Base-by-base conservation (phyloP, 2,888 invertebrate genomes). In the Drosophila subsilvestris region DNA sequence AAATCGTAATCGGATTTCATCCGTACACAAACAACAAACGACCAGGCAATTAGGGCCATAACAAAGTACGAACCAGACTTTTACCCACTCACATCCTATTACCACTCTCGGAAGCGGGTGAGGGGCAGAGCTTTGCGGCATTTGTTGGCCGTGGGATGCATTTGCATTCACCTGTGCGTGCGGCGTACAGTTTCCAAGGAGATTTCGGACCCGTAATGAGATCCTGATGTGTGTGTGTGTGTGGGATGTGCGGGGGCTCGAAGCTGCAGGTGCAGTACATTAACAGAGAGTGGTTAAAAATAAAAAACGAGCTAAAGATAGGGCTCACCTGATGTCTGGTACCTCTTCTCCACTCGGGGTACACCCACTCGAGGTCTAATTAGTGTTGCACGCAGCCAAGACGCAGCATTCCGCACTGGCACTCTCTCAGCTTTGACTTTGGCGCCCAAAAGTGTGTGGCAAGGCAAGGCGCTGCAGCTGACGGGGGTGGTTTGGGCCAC, bases 381-480 rank as follows among this genome's bases (percentile, higher is more conserved):
- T 60, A 37, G n/a, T 37, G 37, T 14, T 37, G 37, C 37, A 37
- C 7, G 37, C 14, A n/a, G 50, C 49, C 25, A 32, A 45, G 50
- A 17, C 43, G 60, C 32, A n/a, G 32, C 32, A 63, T 47, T 65
- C 61, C 32, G 47, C n/a, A 9, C 54, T 49, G 22, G 54, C 66
- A 53, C 63, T 42, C 18, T 47, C 22, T 37, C 50, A 50, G 25
- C 53, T 61, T 47, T 63, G 58, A 51, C 67, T 65, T 65, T 65
- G 53, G 61, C 65, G 61, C 65, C 53, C 53, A 61, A 53, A 53
- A 37, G n/a, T n/a, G 37, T 37, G 37, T n/a, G 6, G 37, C 6
- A 37, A 27, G 27, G 1, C 27, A 27, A 37, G 14, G 37, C 37
- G 37, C 37, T 37, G 8, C n/a, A n/a, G 37, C 1, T 7, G 37